Conservation (phyloP, 2,888 invertebrate species). For the Eilema sororculum region DNA sequence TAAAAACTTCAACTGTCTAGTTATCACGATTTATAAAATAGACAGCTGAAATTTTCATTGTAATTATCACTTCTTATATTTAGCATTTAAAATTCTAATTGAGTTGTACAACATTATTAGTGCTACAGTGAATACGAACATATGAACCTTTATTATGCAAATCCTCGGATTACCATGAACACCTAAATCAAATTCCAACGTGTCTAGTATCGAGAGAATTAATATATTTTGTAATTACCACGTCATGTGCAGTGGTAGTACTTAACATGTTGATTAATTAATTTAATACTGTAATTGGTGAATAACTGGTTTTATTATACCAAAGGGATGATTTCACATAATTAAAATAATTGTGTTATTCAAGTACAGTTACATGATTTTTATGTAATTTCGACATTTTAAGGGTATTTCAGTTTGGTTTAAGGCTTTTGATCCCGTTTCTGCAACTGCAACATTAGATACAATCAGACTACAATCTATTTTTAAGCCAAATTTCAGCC, state of each 20-base stretch:
- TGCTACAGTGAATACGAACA: not conserved
- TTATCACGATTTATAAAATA: no score
- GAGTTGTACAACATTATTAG: not conserved
- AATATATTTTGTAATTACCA: slow-evolving; percentile 13
- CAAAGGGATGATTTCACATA: not conserved
- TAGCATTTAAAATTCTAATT: no score
- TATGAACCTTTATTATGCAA: not conserved
- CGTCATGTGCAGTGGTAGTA: slow-evolving; percentile 31
- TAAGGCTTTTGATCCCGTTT: no score
- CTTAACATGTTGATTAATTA: slow-evolving; percentile 25
- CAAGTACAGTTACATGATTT: no score
- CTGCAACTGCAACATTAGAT: no score
- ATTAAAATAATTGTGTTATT: not conserved
- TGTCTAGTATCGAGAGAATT: slow-evolving; percentile 10
- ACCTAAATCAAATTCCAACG: slow-evolving; percentile 27
- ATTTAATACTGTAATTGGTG: slow-evolving; percentile 24
- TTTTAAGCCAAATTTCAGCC: no score
- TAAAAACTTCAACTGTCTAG: no score
- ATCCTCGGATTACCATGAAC: not conserved
- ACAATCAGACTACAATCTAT: no score
- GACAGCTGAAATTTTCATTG: no score
- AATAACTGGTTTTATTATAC: slow-evolving; percentile 7
- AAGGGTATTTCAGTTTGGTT: no score
- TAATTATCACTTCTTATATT: no score
- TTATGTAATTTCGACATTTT: no score